Base-by-base conservation (phyloP, 2,797 vertebrate species). In the Danio choprae region DNA sequence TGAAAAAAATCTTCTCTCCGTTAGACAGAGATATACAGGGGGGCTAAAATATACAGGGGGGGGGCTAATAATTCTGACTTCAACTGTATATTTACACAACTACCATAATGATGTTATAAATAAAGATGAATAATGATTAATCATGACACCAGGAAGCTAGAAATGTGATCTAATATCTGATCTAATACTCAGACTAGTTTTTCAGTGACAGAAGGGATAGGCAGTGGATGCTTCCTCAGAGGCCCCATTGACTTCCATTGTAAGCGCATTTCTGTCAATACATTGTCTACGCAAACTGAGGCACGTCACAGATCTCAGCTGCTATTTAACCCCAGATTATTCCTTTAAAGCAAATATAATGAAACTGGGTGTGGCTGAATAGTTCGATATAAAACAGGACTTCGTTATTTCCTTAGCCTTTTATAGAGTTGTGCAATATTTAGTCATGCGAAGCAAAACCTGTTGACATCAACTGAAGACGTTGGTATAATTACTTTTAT, bases 271-370 rank as follows among this genome's bases (percentile, higher is more conserved):
- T 79, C 53, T 44, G 29, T 59, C 40, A n/a, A 59, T 53, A 29
- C 53, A 46, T 73, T 59, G 70, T 59, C 8, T 73, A 59, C 36
- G 53, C 55, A 73, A 59, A 73, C 41, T 36, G 18, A 73, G 20
- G 55, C 53, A 46, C 73, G 70, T 46, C 69, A 73, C 55, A 44
- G 12, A 72, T 44, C 70, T 58, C n/a, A 46, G 20, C 20, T 36
- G 41, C 12, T 58, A 59, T 59, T 58, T 22, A 73, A 11, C 40
- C 12, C 12, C 2, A 0, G 40, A 29, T 59, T 11, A 44, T 44
- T 18, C 5, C 8, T 51, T 51, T 38, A n/a, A 38, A 69, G 48
- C 48, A 76, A 36, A 44, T 8, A 76, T 41, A 76, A 76, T 40
- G 15, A 55, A 8, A 12, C 22, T n/a, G 71, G 55, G 41, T 46